Evolutionary conservation across 2,797 vertebrate species (phyloP).

Genomic region (Sebastes iracundus): DNA sequence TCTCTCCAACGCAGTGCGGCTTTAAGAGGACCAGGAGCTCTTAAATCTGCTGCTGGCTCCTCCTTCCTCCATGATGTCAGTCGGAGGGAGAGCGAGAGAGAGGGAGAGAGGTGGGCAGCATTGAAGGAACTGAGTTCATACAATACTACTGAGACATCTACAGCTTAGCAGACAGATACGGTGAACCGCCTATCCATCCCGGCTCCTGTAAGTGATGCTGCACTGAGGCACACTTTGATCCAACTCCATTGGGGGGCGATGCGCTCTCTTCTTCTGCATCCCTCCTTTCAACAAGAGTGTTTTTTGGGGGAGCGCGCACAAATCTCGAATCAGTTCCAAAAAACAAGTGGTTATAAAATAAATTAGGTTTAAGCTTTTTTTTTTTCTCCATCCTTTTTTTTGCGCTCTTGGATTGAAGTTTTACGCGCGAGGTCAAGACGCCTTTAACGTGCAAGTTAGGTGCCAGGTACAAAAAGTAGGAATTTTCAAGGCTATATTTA

Average conservation of each 20-base stretch:
- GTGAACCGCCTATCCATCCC: conserved; percentile 78
- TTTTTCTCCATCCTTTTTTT: conserved; percentile 31
- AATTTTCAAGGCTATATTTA: conserved; percentile 41
- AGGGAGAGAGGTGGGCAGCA: conserved; percentile 80
- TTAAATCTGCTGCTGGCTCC: conserved; percentile 80
- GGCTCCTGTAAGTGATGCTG: conserved; percentile 85
- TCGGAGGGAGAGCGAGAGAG: conserved; percentile 72
- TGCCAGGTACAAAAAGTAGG: conserved; percentile 28
- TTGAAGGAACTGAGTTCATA: conserved; percentile 82
- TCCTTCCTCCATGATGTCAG: conserved; percentile 90
- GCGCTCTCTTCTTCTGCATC: conserved; percentile 66
- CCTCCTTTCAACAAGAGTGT: conserved; percentile 58
- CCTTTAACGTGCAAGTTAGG: conserved; percentile 37
- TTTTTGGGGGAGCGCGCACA: conserved; percentile 44
- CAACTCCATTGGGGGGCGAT: conserved; percentile 78
- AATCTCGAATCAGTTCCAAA: conserved; percentile 47
- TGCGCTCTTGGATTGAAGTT: conserved; percentile 69
- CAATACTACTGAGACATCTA: conserved; percentile 86
- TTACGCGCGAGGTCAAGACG: conserved; percentile 45
- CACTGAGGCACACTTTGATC: conserved; percentile 83
- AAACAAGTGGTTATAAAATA: conserved; percentile 62
- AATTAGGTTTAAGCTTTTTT: conserved; percentile 35
- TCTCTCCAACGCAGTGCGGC: conserved; percentile 83
- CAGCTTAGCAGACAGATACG: conserved; percentile 84
- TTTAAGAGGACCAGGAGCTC: conserved; percentile 79